Evolutionary conservation across 2,113 vertebrate genomes (phyloP).

Genomic region (Sisor rabdophorus): DNA sequence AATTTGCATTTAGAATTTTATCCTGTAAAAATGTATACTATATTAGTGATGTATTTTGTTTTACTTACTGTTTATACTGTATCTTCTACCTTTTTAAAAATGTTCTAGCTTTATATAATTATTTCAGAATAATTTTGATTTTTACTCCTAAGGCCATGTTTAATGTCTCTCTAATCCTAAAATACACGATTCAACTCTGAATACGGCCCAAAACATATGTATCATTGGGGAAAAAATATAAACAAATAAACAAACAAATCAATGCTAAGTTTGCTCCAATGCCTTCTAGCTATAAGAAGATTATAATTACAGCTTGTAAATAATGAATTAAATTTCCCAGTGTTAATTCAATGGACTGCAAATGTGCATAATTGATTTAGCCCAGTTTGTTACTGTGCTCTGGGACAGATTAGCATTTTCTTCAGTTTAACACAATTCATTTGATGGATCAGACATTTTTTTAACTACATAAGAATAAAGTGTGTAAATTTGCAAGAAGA

Average conservation of each 20-base stretch:
- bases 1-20: no score
- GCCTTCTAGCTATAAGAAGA: conserved; percentile 10
- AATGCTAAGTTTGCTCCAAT: neutral
- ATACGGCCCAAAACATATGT: conserved; percentile 13
- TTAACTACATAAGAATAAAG: neutral
- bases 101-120: no score
- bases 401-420: neutral
- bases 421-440: neutral
- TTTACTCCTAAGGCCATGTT: no score
- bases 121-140: no score
- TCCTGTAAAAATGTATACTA: neutral
- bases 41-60: no score
- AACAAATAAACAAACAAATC: neutral
- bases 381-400: neutral
- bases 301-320: neutral
- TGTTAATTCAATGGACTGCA: neutral
- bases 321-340: neutral
- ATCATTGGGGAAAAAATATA: neutral
- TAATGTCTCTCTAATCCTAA: no score
- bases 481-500: neutral
- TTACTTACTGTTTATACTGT: no score
- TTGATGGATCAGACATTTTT: neutral
- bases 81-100: no score
- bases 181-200: neutral
- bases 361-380: neutral